Base-by-base conservation (phyloP, 2,797 vertebrate species). In the Pangasius larnaudii region DNA sequence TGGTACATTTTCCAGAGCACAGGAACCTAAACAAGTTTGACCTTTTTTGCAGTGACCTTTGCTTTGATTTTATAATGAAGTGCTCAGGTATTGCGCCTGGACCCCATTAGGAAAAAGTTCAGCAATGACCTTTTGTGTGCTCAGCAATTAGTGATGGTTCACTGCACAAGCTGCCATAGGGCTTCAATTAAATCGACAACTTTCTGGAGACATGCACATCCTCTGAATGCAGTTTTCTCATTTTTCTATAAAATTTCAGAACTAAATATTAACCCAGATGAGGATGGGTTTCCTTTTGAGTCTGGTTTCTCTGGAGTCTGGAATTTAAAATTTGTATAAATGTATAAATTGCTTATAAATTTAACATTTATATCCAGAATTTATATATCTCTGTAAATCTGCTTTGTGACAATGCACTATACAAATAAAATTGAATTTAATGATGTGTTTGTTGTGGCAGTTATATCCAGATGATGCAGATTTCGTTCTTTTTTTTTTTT, bases 61-160 rank as follows among this genome's bases (percentile, higher is more conserved):
- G 16, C 4, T 84, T 65, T 84, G 61, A 67, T 65, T 84, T 84
- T 49, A 33, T 65, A 51, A 3, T 49, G n/a, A 51, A 27, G 27
- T 30, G 61, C 80, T 65, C 9, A 19, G 16, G 4, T 46, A 7
- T 42, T 82, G 33, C 8, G 6, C 58, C 36, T 27, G 36, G 53
- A 58, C 4, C 77, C 58, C 36, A 63, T 63, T 18, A 61, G 36
- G 78, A 42, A 58, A 39, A 11, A 9, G 30, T 79, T 80, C 56
- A 81, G 22, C 22, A 36, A 7, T 4, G 22, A 59, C 33, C 78
- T 81, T 81, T 61, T 81, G 78, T 59, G 19, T 24, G 30, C 19
- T 56, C 51, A 53, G 18, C 72, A 75, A 75, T 75, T 46, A n/a
- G 24, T 75, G 72, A n/a, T n/a, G 74, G 27, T 77, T 77, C 46